Conservation (phyloP, 1,140 invertebrate genomes). For the Zelostemma sp. region DNA sequence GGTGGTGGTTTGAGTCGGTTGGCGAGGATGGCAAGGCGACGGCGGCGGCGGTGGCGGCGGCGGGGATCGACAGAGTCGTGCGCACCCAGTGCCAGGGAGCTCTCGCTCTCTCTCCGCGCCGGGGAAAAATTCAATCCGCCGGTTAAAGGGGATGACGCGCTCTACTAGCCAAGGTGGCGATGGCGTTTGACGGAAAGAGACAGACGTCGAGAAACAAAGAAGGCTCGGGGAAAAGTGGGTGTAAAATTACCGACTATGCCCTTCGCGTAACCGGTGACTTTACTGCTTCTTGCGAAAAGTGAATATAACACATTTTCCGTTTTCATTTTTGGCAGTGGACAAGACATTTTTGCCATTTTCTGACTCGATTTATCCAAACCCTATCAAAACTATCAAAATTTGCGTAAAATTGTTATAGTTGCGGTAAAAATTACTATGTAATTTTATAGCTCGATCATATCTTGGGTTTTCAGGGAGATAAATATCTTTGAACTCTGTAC, state of each 20-base stretch:
- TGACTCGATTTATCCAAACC: too few species aligned
- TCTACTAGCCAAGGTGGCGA: constrained; percentile 47
- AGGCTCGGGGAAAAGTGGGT: constrained; percentile 31
- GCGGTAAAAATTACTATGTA: too few species aligned
- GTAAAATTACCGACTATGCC: constrained; percentile 45
- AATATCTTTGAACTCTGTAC: too few species aligned
- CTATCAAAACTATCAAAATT: too few species aligned
- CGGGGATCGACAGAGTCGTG: constrained; percentile 46
- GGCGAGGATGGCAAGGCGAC: constrained; percentile 22
- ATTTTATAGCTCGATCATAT: too few species aligned
- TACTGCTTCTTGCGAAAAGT: too few species aligned
- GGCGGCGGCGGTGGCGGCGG: constrained; percentile 6
- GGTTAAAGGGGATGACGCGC: constrained; percentile 66
- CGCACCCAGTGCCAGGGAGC: constrained; percentile 56
- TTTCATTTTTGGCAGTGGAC: too few species aligned
- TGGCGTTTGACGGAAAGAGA: constrained; percentile 33
- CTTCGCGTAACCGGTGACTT: too few species aligned
- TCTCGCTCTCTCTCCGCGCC: constrained; percentile 43
- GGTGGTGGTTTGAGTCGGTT: constrained; percentile 22
- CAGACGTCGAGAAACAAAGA: constrained; percentile 26
- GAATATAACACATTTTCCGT: too few species aligned
- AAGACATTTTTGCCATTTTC: too few species aligned
- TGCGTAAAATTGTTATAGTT: too few species aligned
- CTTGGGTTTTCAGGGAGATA: too few species aligned
- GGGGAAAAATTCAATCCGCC: constrained; percentile 69